A percentile compares a stretch with the other conserved stretches of the same genome.
Evolutionary conservation across 1,140 invertebrate genomes (phyloP).

Genomic region (Cataglyphis hispanica): DNA sequence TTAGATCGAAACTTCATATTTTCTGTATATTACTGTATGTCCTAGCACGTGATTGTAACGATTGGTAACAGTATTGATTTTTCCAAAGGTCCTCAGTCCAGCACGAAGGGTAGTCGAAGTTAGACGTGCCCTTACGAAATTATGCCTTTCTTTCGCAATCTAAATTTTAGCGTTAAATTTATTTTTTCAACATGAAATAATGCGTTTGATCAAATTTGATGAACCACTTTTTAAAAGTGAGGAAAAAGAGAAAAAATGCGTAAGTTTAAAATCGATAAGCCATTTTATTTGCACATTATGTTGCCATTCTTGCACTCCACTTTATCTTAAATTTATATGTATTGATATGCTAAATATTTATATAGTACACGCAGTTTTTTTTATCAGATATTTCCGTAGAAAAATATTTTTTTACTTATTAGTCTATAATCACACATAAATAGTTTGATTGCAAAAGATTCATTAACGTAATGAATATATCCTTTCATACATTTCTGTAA

Average conservation of each 20-base stretch:
- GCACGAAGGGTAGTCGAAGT: slow-evolving; percentile 22
- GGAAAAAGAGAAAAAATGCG: slow-evolving; percentile 9
- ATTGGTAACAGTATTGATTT: slow-evolving; percentile 65
- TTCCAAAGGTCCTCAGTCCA: slow-evolving; percentile 34
- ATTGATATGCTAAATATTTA: background rate
- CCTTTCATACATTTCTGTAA: slow-evolving; percentile 29
- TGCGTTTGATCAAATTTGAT: slow-evolving; percentile 15
- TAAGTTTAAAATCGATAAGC: slow-evolving; percentile 44
- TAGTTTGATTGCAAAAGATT: slow-evolving; percentile 16
- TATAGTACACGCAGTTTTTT: background rate
- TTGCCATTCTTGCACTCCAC: background rate
- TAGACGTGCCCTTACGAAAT: slow-evolving; percentile 22
- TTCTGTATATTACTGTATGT: background rate
- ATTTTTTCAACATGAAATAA: slow-evolving; percentile 31
- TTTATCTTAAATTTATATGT: background rate
- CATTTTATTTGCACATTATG: slow-evolving; percentile 7
- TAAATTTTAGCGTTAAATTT: background rate
- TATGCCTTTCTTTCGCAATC: background rate
- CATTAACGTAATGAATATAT: slow-evolving; percentile 19
- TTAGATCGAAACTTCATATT: slow-evolving; percentile 33
- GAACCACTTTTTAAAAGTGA: slow-evolving; percentile 17
- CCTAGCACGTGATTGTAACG: slow-evolving; percentile 48
- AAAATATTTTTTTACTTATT: background rate
- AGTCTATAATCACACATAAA: background rate
- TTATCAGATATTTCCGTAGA: background rate